Evolutionary conservation across 2,888 invertebrate species (phyloP).

Genomic region (Rhopalosiphum nymphaeae): DNA sequence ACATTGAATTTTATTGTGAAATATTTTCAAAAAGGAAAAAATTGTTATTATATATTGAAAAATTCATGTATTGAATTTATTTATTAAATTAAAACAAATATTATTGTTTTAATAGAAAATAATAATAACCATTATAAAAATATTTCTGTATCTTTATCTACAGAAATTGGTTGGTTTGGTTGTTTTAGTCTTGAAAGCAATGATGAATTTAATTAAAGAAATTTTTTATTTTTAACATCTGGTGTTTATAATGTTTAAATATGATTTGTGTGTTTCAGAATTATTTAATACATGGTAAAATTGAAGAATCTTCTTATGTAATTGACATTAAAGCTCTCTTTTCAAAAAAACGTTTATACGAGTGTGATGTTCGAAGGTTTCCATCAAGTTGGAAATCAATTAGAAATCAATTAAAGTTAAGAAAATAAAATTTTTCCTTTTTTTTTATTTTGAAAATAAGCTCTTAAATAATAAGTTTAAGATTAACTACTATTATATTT

Average conservation of each 20-base stretch:
- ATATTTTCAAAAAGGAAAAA: no score
- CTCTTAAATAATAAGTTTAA: background rate
- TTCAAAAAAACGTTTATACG: background rate
- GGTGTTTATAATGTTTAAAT: background rate
- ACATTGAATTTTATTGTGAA: no score
- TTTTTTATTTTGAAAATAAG: background rate
- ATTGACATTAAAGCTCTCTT: slow-evolving; percentile 12
- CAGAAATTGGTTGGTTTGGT: background rate
- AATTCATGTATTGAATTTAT: no score
- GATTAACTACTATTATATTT: background rate
- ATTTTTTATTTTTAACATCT: background rate
- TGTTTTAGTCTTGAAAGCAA: background rate
- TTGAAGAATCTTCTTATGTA: background rate
- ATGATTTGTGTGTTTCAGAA: slow-evolving; percentile 21
- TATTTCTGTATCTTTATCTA: background rate
- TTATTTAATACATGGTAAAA: slow-evolving; percentile 33
- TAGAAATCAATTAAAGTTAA: background rate
- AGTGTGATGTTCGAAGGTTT: slow-evolving; percentile 21
- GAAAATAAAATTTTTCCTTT: background rate
- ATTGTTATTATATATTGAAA: no score
- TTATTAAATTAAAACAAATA: no score
- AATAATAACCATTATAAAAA: background rate
- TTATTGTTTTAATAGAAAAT: background rate
- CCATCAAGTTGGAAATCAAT: slow-evolving; percentile 30
- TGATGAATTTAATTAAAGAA: background rate